Percentiles rank a stretch among this genome's conserved stretches.
Evolutionary conservation across 2,113 vertebrate species (phyloP).

Genomic region (Oncorhynchus masou): DNA sequence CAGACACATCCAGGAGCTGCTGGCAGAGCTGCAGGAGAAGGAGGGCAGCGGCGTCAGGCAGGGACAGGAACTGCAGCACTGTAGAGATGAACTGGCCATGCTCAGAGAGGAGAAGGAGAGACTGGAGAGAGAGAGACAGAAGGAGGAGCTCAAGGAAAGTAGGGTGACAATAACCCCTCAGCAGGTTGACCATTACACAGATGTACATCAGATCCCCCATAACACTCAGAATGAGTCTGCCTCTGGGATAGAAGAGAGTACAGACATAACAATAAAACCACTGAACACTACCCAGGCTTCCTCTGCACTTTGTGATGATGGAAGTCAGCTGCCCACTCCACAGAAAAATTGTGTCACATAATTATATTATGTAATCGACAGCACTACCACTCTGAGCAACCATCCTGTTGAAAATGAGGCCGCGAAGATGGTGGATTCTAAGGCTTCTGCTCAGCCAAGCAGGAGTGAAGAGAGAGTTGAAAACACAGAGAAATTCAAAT

Average conservation of each 20-base stretch:
- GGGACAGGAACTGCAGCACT: slow-evolving; percentile 59
- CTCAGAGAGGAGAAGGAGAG: slow-evolving; percentile 34
- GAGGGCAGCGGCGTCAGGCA: slow-evolving; percentile 64
- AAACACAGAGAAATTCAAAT: neutral
- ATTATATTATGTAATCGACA: neutral
- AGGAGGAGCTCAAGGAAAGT: neutral
- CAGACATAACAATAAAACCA: neutral
- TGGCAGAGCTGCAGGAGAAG: slow-evolving; percentile 71
- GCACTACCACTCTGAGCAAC: neutral
- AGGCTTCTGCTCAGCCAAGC: neutral
- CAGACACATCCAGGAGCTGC: slow-evolving; percentile 71
- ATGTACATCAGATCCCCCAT: neutral
- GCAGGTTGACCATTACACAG: neutral
- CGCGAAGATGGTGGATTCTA: neutral
- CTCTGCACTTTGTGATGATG: neutral
- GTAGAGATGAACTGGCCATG: slow-evolving; percentile 45
- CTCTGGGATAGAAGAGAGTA: neutral
- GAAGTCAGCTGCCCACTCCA: neutral
- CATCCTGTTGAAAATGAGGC: neutral
- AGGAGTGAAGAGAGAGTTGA: neutral
- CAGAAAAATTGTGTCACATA: neutral
- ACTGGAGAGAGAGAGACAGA: neutral
- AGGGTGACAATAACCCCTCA: neutral
- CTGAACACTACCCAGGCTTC: neutral
- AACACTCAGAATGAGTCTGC: neutral